A percentile compares a stretch with the other conserved stretches of the same genome.
Evolutionary conservation across 2,888 invertebrate genomes (phyloP).

Genomic region (Lasiommata megera): DNA sequence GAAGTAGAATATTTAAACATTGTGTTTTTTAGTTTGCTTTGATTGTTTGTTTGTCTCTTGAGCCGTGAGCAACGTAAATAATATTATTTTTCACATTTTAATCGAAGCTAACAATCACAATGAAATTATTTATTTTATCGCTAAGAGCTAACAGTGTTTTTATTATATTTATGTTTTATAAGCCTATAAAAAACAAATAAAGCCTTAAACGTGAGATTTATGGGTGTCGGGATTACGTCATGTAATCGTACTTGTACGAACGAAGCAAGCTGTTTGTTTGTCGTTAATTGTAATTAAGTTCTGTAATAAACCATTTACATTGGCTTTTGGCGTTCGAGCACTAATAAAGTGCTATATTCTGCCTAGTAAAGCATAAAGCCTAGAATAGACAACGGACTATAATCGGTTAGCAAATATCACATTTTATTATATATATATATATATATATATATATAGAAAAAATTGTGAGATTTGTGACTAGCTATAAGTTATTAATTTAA

Average conservation of each 20-base stretch:
- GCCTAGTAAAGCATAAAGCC: neutral
- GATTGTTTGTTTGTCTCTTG: neutral
- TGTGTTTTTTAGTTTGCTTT: too few relatives aligned
- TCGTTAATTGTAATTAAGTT: constrained; percentile 27
- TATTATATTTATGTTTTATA: constrained; percentile 7
- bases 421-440: too few relatives aligned
- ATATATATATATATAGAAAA: too few relatives aligned
- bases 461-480: too few relatives aligned
- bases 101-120: neutral
- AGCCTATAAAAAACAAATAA: constrained; percentile 13
- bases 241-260: neutral
- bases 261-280: constrained; percentile 8
- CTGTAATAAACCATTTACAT: constrained; percentile 16
- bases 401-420: neutral
- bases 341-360: neutral
- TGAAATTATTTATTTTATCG: constrained; percentile 4
- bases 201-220: constrained; percentile 24
- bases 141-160: constrained; percentile 5
- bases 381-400: neutral
- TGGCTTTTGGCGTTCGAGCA: constrained; percentile 3
- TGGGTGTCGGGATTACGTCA: constrained; percentile 22
- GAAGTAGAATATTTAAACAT: too few relatives aligned
- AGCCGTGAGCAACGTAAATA: neutral
- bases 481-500: too few relatives aligned
- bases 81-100: neutral